These are phyloP conservation scores for Cecropterus lyciades DNA, from an alignment of 1,140 invertebrate genomes.

Conservation along the genomic window DNA sequence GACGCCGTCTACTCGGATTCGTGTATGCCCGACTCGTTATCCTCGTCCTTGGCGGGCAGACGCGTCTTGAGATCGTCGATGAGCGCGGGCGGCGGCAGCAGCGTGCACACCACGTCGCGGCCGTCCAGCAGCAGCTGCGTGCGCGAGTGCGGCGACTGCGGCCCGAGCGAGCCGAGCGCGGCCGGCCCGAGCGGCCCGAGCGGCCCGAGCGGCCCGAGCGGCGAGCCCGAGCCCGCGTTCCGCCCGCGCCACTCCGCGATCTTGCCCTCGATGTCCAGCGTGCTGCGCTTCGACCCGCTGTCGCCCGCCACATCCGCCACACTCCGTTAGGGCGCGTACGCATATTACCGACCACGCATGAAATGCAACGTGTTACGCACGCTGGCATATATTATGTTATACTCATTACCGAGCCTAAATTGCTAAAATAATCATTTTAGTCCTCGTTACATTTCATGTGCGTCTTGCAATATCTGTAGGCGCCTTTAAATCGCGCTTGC, in stretches of 20 bases:
- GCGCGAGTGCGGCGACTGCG: slow-evolving; percentile 40
- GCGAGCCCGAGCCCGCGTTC: slow-evolving; percentile 42
- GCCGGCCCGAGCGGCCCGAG: slow-evolving; percentile 17
- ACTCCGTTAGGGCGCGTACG: slow-evolving; percentile 29
- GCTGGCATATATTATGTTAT: too few relatives aligned
- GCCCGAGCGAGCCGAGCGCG: slow-evolving; percentile 18
- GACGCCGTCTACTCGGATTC: slow-evolving; percentile 75
- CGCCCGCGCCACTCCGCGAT: slow-evolving; percentile 72
- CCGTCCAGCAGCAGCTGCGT: slow-evolving; percentile 62
- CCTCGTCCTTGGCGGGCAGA: slow-evolving; percentile 73
- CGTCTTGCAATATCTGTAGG: neutral
- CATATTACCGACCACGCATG: neutral
- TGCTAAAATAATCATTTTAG: neutral
- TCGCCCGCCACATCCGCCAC: slow-evolving; percentile 27
- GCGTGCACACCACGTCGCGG: slow-evolving; percentile 61
- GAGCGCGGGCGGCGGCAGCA: slow-evolving; percentile 64
- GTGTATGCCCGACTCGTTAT: slow-evolving; percentile 77
- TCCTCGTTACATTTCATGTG: neutral
- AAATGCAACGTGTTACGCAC: too few relatives aligned
- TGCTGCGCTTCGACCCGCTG: slow-evolving; percentile 77
- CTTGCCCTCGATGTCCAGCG: slow-evolving; percentile 80
- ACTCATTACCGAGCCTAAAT: too few relatives aligned
- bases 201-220: too few relatives aligned
- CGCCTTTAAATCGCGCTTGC: slow-evolving; percentile 7
- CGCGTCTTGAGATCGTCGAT: slow-evolving; percentile 74